Evolutionary conservation across 2,113 vertebrate species (phyloP).

Genomic region (Emydocephalus ijimae): DNA sequence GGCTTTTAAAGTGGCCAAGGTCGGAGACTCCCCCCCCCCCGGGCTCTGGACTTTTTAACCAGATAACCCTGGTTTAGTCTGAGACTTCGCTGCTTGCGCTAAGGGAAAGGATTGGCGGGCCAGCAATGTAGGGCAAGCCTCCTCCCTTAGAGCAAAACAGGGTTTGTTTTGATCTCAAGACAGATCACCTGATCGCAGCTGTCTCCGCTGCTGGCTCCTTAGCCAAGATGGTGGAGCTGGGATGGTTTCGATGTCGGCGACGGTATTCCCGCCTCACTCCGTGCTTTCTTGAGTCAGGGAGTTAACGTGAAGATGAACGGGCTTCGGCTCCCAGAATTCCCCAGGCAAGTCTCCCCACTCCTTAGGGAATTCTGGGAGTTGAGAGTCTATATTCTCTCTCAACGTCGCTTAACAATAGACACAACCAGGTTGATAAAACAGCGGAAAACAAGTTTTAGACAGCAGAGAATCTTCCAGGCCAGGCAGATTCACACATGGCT

Average conservation of each 20-base stretch:
- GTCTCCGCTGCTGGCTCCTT: not conserved
- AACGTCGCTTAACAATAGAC: not conserved
- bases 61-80: not conserved
- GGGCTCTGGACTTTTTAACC: not conserved
- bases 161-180: not conserved
- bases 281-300: no score
- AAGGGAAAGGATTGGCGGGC: not conserved
- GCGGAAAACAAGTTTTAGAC: not conserved
- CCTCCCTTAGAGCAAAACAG: not conserved
- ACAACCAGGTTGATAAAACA: rapidly evolving
- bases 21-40: no score
- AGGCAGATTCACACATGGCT: not conserved
- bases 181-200: no score
- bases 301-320: not conserved
- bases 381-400: not conserved
- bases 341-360: no score
- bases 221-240: no score
- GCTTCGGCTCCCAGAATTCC: not conserved
- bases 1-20: no score
- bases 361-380: not conserved
- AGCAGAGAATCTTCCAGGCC: not conserved
- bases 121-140: not conserved
- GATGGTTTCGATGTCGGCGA: no score
- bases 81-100: not conserved
- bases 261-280: no score